phyloP scores from a whole-genome alignment of 1,140 invertebrate species.

The Brachionus angularis region DNA sequence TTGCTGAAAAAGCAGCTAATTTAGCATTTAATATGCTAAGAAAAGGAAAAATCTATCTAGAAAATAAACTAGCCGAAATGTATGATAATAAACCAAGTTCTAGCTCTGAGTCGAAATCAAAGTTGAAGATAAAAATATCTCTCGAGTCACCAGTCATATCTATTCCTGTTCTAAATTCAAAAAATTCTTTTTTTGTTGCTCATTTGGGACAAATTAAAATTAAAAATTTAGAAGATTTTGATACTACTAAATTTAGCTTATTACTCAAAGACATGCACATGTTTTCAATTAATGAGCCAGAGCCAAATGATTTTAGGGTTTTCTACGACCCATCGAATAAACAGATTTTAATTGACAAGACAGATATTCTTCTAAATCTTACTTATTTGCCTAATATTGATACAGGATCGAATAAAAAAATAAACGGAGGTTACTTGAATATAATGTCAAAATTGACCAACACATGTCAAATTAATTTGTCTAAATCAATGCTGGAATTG shows the following conservation, averaged over 20 bases:
- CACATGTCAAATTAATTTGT: slow-evolving; percentile 24
- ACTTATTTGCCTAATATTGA: slow-evolving; percentile 12
- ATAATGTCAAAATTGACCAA: background rate
- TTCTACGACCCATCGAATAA: slow-evolving; percentile 50
- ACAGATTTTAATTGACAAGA: slow-evolving; percentile 27
- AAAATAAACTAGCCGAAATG: slow-evolving; percentile 12
- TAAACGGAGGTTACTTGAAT: background rate
- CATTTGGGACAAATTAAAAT: slow-evolving; percentile 83
- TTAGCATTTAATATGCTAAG: slow-evolving; percentile 43
- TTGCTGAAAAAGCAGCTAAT: slow-evolving; percentile 78
- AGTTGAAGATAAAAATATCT: slow-evolving; percentile 63
- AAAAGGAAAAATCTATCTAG: slow-evolving; percentile 10
- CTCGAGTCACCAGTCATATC: slow-evolving; percentile 84
- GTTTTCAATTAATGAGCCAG: slow-evolving; percentile 65
- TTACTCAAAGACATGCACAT: slow-evolving; percentile 81
- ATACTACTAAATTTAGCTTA: slow-evolving; percentile 51
- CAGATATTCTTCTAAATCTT: slow-evolving; percentile 15
- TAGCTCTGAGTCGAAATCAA: background rate
- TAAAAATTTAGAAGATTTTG: slow-evolving; percentile 47
- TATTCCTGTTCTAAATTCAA: slow-evolving; percentile 71
- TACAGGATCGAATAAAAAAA: background rate
- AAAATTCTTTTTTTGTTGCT: slow-evolving; percentile 79
- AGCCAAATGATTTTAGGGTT: slow-evolving; percentile 38
- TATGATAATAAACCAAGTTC: background rate
- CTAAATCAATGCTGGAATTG: background rate